A percentile compares a stretch with the other conserved stretches of the same genome.
Conservation (phyloP, 2,113 vertebrate species). For the Tangachromis dhanisi region DNA sequence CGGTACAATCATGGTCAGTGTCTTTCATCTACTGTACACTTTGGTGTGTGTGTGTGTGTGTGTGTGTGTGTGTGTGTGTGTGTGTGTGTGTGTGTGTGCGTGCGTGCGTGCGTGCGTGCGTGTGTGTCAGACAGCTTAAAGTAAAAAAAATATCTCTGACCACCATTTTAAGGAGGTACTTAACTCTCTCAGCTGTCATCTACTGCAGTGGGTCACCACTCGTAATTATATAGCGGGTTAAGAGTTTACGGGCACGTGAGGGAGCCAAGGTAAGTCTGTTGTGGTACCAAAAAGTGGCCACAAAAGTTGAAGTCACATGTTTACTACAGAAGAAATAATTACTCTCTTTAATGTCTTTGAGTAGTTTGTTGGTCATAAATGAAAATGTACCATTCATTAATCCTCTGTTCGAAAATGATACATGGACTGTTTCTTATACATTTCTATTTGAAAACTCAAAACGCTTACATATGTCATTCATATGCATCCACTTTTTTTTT, state of each 20-base stretch:
- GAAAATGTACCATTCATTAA: not conserved
- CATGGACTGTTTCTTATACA: not conserved
- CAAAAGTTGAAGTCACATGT: not conserved
- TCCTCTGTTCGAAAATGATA: not conserved
- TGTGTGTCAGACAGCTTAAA: conserved; percentile 2
- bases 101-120: not conserved
- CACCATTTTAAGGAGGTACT: conserved; percentile 6
- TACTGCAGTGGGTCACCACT: not conserved
- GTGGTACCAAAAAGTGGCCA: not conserved
- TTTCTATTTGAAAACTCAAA: not conserved
- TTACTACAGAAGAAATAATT: not conserved
- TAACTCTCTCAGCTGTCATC: conserved; percentile 29
- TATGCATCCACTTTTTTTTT: not conserved
- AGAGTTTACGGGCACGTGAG: not conserved
- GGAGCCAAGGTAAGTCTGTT: not conserved
- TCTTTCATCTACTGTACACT: conserved; percentile 53
- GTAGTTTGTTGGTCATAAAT: not conserved
- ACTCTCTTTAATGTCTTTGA: not conserved
- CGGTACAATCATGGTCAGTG: not conserved
- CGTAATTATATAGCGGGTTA: conserved; percentile 18
- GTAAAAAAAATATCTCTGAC: not conserved
- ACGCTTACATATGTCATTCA: not conserved
- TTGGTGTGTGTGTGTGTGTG: conserved; percentile 17
- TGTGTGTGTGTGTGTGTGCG: conserved; percentile 2
- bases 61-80: conserved; percentile 7